A percentile compares a stretch with the other conserved stretches of the same genome.
phyloP scores from a whole-genome alignment of 1,140 invertebrate genomes.

The Cryptotermes secundus region DNA sequence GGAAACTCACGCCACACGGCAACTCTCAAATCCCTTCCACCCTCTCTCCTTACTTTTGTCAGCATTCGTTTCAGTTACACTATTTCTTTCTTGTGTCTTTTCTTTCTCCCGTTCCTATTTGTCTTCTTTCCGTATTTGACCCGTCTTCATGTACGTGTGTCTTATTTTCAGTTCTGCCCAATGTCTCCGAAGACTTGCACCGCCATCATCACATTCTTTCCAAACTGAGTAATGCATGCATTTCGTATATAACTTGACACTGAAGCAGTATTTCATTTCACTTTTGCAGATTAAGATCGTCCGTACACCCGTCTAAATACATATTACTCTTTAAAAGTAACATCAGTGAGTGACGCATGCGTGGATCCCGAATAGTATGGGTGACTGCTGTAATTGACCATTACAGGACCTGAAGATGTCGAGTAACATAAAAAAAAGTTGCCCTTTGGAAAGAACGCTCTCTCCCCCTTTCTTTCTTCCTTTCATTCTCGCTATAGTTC shows the following conservation, averaged over 20 bases:
- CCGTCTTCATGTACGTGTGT: not conserved
- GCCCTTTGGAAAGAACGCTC: too few relatives aligned
- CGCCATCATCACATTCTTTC: not conserved
- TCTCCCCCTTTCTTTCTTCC: too few relatives aligned
- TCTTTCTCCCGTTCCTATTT: not conserved
- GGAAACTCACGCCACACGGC: not conserved
- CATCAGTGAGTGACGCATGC: too few relatives aligned
- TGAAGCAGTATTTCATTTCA: not conserved
- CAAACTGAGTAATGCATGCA: not conserved
- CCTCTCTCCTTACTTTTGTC: not conserved
- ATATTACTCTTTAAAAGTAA: not conserved
- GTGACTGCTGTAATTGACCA: too few relatives aligned
- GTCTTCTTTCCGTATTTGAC: not conserved
- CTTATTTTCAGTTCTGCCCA: not conserved
- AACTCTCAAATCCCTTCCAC: not conserved
- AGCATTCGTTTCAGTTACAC: conserved; percentile 12
- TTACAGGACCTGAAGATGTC: too few relatives aligned
- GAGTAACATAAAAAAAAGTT: too few relatives aligned
- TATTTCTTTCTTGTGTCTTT: not conserved
- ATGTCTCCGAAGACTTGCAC: not conserved
- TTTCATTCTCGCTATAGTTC: too few relatives aligned
- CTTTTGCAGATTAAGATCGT: not conserved
- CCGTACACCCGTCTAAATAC: not conserved
- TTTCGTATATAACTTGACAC: not conserved
- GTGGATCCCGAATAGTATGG: too few relatives aligned